phyloP scores from a whole-genome alignment of 2,113 vertebrate species.

The Gallinago media region DNA sequence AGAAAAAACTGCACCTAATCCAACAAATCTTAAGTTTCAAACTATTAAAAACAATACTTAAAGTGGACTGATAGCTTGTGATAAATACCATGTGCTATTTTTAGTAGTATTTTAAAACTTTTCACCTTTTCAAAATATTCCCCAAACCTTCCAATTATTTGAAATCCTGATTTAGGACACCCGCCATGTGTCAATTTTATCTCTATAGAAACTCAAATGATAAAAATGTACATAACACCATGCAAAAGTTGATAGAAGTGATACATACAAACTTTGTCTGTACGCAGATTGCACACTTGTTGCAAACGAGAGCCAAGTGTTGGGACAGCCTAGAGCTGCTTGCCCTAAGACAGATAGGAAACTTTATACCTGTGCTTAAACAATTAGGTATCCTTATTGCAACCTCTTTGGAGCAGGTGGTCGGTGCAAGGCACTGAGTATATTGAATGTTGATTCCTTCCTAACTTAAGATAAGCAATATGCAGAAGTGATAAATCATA shows the following conservation, averaged over 20 bases:
- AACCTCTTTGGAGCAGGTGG: not conserved
- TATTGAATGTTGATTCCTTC: not conserved
- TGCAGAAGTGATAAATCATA: not conserved
- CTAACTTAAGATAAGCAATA: not conserved
- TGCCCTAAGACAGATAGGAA: not conserved
- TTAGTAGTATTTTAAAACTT: not conserved
- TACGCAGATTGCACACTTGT: fast-evolving
- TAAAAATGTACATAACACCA: not conserved
- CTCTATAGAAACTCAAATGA: not conserved
- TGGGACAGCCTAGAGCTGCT: not conserved
- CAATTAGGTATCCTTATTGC: not conserved
- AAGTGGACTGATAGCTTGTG: not conserved
- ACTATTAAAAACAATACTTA: not conserved
- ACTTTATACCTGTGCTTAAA: not conserved
- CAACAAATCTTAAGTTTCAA: not conserved
- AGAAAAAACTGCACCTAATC: not conserved
- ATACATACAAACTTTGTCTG: not conserved
- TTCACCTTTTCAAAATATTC: not conserved
- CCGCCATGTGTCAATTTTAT: not conserved
- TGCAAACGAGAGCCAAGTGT: not conserved
- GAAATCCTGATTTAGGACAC: not conserved
- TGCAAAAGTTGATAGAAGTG: not conserved
- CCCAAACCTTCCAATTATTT: not conserved
- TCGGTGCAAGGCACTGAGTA: not conserved
- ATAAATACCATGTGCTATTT: not conserved